Conservation (phyloP, 1,140 invertebrate species). For the Ostrea edulis region DNA sequence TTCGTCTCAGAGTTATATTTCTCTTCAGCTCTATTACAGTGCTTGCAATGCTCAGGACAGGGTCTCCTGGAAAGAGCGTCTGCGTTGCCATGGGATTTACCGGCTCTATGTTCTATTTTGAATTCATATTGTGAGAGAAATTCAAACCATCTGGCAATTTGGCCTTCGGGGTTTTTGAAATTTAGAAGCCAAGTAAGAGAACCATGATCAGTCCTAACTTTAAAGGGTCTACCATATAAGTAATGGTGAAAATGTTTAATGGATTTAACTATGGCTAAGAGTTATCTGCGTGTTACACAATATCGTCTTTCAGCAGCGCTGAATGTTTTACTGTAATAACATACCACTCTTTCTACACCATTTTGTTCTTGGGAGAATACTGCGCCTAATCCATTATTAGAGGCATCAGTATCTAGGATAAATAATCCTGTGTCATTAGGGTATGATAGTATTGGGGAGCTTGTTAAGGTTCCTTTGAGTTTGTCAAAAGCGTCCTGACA, state of each 20-base stretch:
- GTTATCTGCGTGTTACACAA: too few species aligned
- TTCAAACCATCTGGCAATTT: constrained; percentile 64
- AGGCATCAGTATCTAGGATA: too few species aligned
- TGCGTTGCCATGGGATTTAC: constrained; percentile 63
- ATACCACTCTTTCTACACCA: too few species aligned
- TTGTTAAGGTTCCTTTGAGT: constrained; percentile 60
- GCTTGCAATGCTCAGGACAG: constrained; percentile 33
- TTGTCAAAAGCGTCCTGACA: constrained; percentile 60
- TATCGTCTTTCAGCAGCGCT: too few species aligned
- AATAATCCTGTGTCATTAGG: background rate
- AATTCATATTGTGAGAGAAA: constrained; percentile 62
- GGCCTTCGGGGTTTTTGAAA: constrained; percentile 48
- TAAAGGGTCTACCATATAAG: too few species aligned
- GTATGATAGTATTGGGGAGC: constrained; percentile 58
- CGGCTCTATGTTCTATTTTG: constrained; percentile 61
- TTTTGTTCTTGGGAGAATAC: too few species aligned
- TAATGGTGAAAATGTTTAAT: too few species aligned
- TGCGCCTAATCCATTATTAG: too few species aligned
- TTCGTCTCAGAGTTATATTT: background rate
- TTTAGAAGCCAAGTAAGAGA: too few species aligned
- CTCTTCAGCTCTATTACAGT: constrained; percentile 22
- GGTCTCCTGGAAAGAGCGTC: constrained; percentile 59
- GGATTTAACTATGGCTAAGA: too few species aligned
- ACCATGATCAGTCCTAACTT: too few species aligned
- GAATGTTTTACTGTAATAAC: too few species aligned